A percentile compares a stretch with the other conserved stretches of the same genome.
Conservation (phyloP, 2,888 invertebrate species). For the Metellina segmentata region DNA sequence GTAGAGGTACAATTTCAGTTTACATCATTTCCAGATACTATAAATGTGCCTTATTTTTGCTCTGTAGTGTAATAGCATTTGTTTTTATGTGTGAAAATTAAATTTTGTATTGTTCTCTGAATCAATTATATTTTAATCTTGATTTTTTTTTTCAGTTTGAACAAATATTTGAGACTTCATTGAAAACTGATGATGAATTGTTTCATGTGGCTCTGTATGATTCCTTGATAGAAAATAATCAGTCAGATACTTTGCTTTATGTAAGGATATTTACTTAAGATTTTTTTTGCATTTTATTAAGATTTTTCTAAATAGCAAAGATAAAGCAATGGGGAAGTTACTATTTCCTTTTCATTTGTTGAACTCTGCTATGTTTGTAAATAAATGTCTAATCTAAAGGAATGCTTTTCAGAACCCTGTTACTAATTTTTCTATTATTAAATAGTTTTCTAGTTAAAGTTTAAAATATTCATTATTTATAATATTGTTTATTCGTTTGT, state of each 20-base stretch:
- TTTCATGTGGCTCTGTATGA: conserved; percentile 95
- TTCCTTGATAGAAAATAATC: conserved; percentile 88
- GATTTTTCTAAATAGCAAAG: too few relatives aligned
- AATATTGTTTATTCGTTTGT: neutral
- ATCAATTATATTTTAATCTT: neutral
- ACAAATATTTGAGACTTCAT: conserved; percentile 82
- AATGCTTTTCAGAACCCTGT: too few relatives aligned
- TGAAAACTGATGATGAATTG: conserved; percentile 88
- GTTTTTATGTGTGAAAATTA: neutral
- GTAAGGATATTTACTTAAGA: conserved; percentile 78
- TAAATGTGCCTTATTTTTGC: neutral
- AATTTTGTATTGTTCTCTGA: neutral
- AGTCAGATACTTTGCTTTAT: conserved; percentile 82
- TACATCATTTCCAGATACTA: neutral
- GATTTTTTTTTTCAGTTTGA: conserved; percentile 82
- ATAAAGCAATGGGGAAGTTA: too few relatives aligned
- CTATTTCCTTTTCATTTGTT: too few relatives aligned
- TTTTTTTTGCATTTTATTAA: too few relatives aligned
- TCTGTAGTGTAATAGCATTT: neutral
- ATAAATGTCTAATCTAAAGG: too few relatives aligned
- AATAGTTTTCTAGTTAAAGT: neutral
- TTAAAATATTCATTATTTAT: neutral
- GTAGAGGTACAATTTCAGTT: too few relatives aligned
- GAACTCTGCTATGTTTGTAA: too few relatives aligned
- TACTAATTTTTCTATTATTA: neutral